These are phyloP conservation scores for Enteromius anoplus DNA, from an alignment of 2,797 vertebrate genomes.

Conservation along the genomic window DNA sequence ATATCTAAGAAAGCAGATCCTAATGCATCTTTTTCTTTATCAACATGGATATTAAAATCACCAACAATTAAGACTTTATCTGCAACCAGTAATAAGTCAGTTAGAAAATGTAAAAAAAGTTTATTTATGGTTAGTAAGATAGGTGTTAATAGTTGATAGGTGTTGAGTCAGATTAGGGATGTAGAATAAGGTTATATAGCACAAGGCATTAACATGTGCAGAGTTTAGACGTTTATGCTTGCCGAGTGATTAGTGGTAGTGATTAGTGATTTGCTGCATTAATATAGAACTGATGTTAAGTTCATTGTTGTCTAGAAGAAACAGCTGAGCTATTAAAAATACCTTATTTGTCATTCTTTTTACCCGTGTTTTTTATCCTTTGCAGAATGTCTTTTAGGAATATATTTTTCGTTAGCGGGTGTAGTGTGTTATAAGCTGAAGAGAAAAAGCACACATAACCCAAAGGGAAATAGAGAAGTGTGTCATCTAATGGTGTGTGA, in stretches of 20 bases:
- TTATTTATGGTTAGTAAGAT: too few species aligned
- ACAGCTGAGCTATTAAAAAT: neutral
- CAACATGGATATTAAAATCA: too few species aligned
- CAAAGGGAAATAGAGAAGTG: slow-evolving; percentile 44
- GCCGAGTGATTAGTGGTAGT: too few species aligned
- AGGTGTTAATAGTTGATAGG: too few species aligned
- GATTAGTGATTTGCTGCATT: neutral
- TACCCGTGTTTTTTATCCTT: neutral
- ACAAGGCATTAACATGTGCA: neutral
- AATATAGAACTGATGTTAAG: neutral
- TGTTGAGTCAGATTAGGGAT: too few species aligned
- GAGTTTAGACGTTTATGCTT: neutral
- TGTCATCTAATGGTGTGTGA: slow-evolving; percentile 44
- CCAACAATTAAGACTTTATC: too few species aligned
- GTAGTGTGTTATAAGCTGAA: slow-evolving; percentile 14
- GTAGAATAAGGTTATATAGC: too few species aligned
- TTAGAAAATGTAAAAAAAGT: too few species aligned
- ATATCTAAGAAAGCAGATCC: too few species aligned
- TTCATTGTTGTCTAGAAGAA: neutral
- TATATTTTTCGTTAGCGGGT: neutral
- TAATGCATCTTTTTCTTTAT: too few species aligned
- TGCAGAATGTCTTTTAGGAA: neutral
- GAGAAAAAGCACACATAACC: slow-evolving; percentile 30
- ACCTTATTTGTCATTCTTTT: neutral
- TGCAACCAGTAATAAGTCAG: too few species aligned